Base-by-base conservation (phyloP, 2,888 invertebrate genomes). In the Acrobasis consociella region DNA sequence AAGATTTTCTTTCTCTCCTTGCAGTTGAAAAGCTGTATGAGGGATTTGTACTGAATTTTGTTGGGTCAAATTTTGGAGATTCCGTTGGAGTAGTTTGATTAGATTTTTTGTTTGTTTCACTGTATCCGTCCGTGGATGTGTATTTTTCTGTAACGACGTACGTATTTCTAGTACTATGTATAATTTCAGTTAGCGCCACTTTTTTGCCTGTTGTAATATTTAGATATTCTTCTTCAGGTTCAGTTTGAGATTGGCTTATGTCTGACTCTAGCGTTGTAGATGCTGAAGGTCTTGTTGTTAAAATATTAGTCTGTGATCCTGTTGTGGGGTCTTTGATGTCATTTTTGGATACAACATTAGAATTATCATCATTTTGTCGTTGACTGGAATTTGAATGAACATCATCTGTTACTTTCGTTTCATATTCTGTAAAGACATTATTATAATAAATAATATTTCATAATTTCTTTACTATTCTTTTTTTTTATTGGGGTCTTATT, bases 141-240 rank as follows among this genome's bases (percentile, higher is more conserved):
- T 17, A 50, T 55, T 55, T 61, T 42, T 65, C 65, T 49, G 56
- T 64, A 11, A 67, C 68, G 0, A 58, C 66, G 49, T 59, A 65
- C 42, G 65, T 60, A 9, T 68, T 68, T 22, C 13, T 17, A 22
- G 8, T 46, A 13, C 22, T 13, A 42, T 13, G 16, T 22, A 42
- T 56, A 13, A 22, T 46, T 22, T 46, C 22, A 56, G 56, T 56
- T 8, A 52, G 46, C 5, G 22, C 13, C 31, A 13, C 31, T 22
- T 13, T 46, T 13, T n/a, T 11, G 5, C n/a, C 11, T n/a, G 0
- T 3, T 46, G 46, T 11, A n/a, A 13, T n/a, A 31, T 31, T 31
- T 7, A 31, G 31, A 31, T 31, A 31, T 31, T 7, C 31, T 31
- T 31, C 31, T 31, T 7, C 31, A 31, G 31, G 31, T 31, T 31